Evolutionary conservation across 23 tunicate species (phyloP), one percentile per base, ranked within the genome.

Genomic region (Halocynthia roretzi): DNA sequence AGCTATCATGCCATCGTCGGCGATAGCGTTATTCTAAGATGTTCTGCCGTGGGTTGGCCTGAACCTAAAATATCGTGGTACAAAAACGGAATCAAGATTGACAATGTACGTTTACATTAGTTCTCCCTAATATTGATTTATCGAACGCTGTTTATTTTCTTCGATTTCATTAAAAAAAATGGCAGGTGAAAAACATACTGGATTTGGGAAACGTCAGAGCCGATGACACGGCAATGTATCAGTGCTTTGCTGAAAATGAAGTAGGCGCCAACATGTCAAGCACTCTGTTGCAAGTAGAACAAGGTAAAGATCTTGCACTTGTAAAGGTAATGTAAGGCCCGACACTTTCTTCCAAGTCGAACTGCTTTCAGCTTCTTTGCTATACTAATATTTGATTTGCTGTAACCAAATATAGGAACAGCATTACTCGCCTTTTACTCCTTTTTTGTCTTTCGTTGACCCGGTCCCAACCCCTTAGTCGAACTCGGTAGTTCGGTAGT

Each of bases 181-280:
- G 5, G 5, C 11, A 50, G 78, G 65, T 55, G 78, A 54, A 75
- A 63, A 10, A 53, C 78, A 14, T 75, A 12, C 67, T 75, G 20
- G 8, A 22, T 48, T n/a, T n/a, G 71, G 49, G 31, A 19, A 40
- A 61, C 10, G 22, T 10, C 12, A 62, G 71, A 53, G 12, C 2
- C 71, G 14, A 67, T 7, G 74, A 79, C 23, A 10, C 48, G 0
- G 83, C 74, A 8, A 67, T 67, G 17, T 79, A 79, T 67, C 83
- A 79, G 23, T 79, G 83, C 62, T 67, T 79, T 67, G 83, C 74
- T 52, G 20, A 14, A 52, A 79, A 79, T 61, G 75, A 79, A 8
- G 83, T 50, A 10, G 83, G 83, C 14, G 21, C 21, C 9, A 73
- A 79, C 23, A 51, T 79, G 62, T n/a, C 83, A 9, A 55, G 8